Conservation (phyloP, 2,888 invertebrate species). For the Tribolium freemani region DNA sequence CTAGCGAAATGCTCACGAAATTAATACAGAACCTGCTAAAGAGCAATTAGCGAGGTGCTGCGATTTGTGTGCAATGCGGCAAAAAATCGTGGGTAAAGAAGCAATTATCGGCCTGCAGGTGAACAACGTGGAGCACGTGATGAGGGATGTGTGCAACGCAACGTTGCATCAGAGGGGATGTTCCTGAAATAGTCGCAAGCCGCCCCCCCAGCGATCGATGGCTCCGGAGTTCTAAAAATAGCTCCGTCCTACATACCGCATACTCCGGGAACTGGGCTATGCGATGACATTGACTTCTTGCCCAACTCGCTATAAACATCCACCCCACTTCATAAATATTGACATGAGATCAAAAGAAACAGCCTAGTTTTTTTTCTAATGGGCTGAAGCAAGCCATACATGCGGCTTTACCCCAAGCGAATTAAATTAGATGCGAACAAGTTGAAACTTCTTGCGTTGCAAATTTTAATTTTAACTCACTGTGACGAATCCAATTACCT, state of each 20-base stretch:
- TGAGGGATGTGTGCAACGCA: conserved; percentile 41
- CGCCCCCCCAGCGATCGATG: conserved; percentile 65
- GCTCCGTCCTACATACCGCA: conserved; percentile 64
- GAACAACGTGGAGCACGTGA: conserved; percentile 36
- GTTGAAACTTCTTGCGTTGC: conserved; percentile 24
- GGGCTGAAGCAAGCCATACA: background rate
- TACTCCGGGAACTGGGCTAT: conserved; percentile 61
- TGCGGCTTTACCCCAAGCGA: conserved; percentile 5
- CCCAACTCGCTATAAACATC: conserved; percentile 36
- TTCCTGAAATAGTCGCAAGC: conserved; percentile 67
- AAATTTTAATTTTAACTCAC: conserved; percentile 33
- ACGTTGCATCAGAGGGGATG: conserved; percentile 41
- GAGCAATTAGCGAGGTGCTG: conserved; percentile 2
- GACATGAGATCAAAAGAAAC: conserved; percentile 34
- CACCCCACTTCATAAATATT: conserved; percentile 39
- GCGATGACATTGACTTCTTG: conserved; percentile 61
- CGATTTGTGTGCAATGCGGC: conserved; percentile 23
- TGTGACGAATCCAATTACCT: conserved; percentile 25
- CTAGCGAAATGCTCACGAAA: conserved; percentile 8
- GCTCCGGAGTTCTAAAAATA: conserved; percentile 66
- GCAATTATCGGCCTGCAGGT: conserved; percentile 5
- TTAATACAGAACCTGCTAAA: conserved; percentile 20
- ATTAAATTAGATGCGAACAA: conserved; percentile 32
- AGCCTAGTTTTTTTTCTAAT: conserved; percentile 25
- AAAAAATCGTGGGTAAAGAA: conserved; percentile 2